Conservation (phyloP, 1,140 invertebrate species). For the Batillaria attramentaria region DNA sequence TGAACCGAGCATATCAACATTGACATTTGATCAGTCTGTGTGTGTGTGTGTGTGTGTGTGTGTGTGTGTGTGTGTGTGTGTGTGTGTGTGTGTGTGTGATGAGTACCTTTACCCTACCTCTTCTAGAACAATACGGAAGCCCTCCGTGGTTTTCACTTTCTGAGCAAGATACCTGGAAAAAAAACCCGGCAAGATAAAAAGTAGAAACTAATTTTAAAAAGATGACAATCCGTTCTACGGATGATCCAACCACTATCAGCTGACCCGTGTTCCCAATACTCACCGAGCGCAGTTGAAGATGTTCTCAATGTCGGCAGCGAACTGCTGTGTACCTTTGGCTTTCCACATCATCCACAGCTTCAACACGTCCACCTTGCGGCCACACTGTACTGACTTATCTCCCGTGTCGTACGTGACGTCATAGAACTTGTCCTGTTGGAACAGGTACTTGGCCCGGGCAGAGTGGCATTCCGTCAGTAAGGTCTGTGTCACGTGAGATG, state of each 20-base stretch:
- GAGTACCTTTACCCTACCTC: too few relatives aligned
- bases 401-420: constrained; percentile 95
- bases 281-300: constrained; percentile 63
- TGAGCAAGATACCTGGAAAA: constrained; percentile 79
- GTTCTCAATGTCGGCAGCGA: constrained; percentile 63
- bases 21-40: too few relatives aligned
- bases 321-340: constrained; percentile 76
- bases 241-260: too few relatives aligned
- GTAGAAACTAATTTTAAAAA: neutral
- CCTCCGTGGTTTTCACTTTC: constrained; percentile 77
- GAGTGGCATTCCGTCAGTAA: constrained; percentile 95
- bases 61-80: too few relatives aligned
- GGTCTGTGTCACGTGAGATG: constrained; percentile 80
- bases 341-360: constrained; percentile 96
- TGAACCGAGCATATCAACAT: too few relatives aligned
- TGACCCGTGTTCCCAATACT: constrained; percentile 28
- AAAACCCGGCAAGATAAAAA: constrained; percentile 23
- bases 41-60: too few relatives aligned
- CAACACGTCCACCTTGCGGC: constrained; percentile 98
- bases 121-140: constrained; percentile 88
- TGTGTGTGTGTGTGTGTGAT: too few relatives aligned
- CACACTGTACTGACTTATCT: constrained; percentile 99
- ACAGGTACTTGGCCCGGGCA: constrained; percentile 97
- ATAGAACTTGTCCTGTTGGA: constrained; percentile 99
- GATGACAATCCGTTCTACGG: too few relatives aligned